A percentile compares a stretch with the other conserved stretches of the same genome.
phyloP scores from a whole-genome alignment of 2,113 vertebrate genomes.

The Platichthys flesus region DNA sequence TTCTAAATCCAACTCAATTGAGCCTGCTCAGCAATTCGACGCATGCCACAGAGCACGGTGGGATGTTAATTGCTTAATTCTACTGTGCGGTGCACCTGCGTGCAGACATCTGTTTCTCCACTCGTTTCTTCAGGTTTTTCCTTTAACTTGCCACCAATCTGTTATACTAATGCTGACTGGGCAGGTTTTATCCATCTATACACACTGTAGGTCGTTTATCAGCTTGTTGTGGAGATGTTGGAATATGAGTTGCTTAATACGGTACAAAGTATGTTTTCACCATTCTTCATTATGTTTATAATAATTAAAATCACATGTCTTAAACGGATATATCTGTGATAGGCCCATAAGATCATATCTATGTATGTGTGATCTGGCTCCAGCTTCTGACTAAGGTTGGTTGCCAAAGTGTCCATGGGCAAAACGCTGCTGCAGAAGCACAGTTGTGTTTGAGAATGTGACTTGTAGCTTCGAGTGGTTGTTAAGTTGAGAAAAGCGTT shows the following conservation, averaged over 20 bases:
- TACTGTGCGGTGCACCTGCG: neutral
- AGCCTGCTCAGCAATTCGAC: neutral
- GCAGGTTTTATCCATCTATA: neutral
- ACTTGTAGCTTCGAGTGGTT: no score
- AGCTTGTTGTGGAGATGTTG: neutral
- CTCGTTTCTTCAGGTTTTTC: neutral
- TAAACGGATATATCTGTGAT: neutral
- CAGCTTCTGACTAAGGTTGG: neutral
- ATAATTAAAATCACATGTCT: neutral
- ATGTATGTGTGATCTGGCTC: neutral
- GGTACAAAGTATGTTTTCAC: neutral
- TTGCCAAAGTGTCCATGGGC: no score
- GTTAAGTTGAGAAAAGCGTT: no score
- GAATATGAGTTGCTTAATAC: neutral
- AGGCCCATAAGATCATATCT: neutral
- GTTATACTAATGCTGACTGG: neutral
- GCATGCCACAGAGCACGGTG: neutral
- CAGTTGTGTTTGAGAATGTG: no score
- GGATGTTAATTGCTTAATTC: constrained; percentile 4
- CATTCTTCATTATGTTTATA: neutral
- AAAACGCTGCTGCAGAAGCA: no score
- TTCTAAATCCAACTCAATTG: neutral
- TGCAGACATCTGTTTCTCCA: neutral
- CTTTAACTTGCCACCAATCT: neutral
- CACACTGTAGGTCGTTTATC: neutral